Base-by-base conservation (phyloP, 2,888 invertebrate species). In the Calameuta filiformis region DNA sequence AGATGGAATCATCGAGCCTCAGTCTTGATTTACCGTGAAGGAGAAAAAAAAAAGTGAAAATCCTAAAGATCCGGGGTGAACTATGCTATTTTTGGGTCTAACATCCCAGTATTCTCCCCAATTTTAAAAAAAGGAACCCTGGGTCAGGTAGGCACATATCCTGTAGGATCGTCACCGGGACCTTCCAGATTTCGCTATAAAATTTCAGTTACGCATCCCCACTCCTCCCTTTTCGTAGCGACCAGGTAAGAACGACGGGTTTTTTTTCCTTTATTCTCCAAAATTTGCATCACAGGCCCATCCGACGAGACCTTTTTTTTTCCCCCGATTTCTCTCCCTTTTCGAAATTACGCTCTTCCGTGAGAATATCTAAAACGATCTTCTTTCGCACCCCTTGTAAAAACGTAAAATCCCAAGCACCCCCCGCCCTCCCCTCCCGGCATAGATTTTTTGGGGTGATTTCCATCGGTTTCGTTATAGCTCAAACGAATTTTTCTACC, bases 111-210 rank as follows among this genome's bases (percentile, higher is more conserved):
- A 82, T 81, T 82, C 78, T 79, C 76, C 77, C 78, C 76, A 79
- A 79, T 81, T 77, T 77, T 81, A 89, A 87, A 90, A 91, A 84
- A 86, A 83, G 79, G 79, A 73, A 76, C 82, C 82, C 83, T 81
- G 82, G 86, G 87, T 87, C 90, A 91, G 90, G 91, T 89, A 90
- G 87, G 81, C 80, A 80, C 75, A 75, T 80, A 80, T 83, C 80
- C 80, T 83, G 56, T 76, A 73, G 35, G 76, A 79, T 56, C 56
- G 78, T 80, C 77, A 73, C 76, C 75, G 78, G 30, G 75, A 76
- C 35, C 31, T 73, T 12, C 79, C 81, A 79, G 84, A 89, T 85
- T 80, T 88, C 85, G 82, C 87, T 87, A 88, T 89, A 87, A 90
- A 91, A 91, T 89, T 91, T 90, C 87, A 87, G 88, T 90, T 71